Conservation (phyloP, 1,140 invertebrate species). For the Ectropis grisescens region DNA sequence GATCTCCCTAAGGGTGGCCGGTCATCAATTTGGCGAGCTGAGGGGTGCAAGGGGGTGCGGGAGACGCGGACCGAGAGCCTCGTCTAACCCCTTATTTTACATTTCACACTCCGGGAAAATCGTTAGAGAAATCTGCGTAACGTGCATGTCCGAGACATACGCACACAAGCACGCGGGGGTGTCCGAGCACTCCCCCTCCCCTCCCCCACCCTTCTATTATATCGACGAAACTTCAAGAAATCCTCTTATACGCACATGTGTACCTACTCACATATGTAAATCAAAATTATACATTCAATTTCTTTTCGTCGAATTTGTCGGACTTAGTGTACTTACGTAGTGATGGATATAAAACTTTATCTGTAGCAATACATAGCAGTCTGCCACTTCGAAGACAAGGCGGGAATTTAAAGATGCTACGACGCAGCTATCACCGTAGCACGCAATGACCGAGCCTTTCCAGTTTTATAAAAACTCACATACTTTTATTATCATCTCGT, state of each 20-base stretch:
- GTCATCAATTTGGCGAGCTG: constrained; percentile 57
- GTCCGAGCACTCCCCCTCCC: constrained; percentile 23
- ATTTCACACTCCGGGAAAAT: constrained; percentile 70
- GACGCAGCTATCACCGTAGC: no score
- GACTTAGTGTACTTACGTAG: no score
- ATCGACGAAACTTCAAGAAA: constrained; percentile 67
- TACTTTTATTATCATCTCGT: no score
- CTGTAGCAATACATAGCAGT: no score
- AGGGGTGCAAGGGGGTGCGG: constrained; percentile 19
- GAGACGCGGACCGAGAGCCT: constrained; percentile 26
- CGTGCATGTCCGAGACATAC: constrained; percentile 60
- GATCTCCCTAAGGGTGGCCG: constrained; percentile 55
- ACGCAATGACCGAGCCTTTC: no score
- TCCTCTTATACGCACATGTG: constrained; percentile 51
- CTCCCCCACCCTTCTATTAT: constrained; percentile 34
- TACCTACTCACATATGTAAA: constrained; percentile 40
- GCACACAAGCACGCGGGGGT: constrained; percentile 34
- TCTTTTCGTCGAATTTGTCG: constrained; percentile 6
- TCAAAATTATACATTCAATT: constrained; percentile 32
- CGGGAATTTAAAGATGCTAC: no score
- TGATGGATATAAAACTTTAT: no score
- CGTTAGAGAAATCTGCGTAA: constrained; percentile 68
- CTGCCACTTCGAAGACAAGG: no score
- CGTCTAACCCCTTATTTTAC: constrained; percentile 68
- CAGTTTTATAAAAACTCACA: no score